Evolutionary conservation across 2,113 vertebrate species (phyloP).

Genomic region (Tetraodon nigroviridis): DNA sequence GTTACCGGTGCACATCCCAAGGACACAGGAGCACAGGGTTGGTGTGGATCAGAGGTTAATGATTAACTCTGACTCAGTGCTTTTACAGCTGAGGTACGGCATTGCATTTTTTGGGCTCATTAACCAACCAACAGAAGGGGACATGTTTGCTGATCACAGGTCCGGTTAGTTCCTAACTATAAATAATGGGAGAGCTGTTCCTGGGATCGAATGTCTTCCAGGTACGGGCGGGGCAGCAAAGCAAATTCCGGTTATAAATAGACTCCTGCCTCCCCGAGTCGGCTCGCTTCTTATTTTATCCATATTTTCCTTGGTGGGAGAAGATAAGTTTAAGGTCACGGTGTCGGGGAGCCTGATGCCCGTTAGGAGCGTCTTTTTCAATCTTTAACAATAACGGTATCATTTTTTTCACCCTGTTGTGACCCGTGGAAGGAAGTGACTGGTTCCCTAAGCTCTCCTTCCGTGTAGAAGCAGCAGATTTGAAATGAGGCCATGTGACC

Average conservation of each 20-base stretch:
- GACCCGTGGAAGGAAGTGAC: conserved; percentile 24
- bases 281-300: conserved; percentile 35
- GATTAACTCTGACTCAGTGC: conserved; percentile 53
- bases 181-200: conserved; percentile 51
- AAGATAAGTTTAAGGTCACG: conserved; percentile 47
- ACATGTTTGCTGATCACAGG: conserved; percentile 52
- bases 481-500: conserved; percentile 16
- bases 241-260: conserved; percentile 35
- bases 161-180: conserved; percentile 43
- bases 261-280: conserved; percentile 31
- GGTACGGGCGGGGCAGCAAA: conserved; percentile 30
- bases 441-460: conserved; percentile 1
- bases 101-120: conserved; percentile 53
- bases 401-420: conserved; percentile 2
- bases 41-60: conserved; percentile 55
- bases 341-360: conserved; percentile 28
- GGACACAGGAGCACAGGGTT: conserved; percentile 39
- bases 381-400: not conserved
- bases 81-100: conserved; percentile 18
- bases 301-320: conserved; percentile 37
- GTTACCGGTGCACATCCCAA: conserved; percentile 42
- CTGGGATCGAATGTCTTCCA: conserved; percentile 33
- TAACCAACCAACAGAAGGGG: conserved; percentile 35
- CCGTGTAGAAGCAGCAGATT: conserved; percentile 22
- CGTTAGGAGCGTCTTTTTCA: conserved; percentile 46